A percentile compares a stretch with the other conserved stretches of the same genome.
These are phyloP conservation scores for Eunapius fragilis DNA, from an alignment of 37 sponge, comb jelly and placozoan species.

Conservation along the genomic window DNA sequence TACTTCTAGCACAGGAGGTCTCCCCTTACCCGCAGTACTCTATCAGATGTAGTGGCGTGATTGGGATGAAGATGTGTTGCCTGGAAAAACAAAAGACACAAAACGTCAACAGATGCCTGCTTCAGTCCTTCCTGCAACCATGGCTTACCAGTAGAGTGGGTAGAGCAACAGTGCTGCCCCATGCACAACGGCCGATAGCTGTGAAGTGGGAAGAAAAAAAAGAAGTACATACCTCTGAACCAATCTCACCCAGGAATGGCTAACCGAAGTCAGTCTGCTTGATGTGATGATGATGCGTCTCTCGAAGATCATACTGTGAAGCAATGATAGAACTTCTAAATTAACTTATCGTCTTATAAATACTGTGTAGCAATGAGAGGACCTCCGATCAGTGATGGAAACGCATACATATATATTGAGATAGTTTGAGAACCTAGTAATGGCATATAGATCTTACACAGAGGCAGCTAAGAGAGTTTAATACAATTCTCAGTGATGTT, in stretches of 20 bases:
- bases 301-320: conserved; percentile 77
- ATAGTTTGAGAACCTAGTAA: no score
- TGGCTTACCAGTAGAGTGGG: conserved; percentile 72
- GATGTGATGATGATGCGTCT: conserved; percentile 85
- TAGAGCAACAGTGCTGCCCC: conserved; percentile 69
- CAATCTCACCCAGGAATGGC: neutral
- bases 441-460: no score
- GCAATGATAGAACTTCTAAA: neutral
- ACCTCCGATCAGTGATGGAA: no score
- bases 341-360: no score
- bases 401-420: no score
- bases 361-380: no score
- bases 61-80: conserved; percentile 90
- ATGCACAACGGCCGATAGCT: conserved; percentile 82
- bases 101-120: no score
- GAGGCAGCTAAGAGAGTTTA: no score
- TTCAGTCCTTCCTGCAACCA: no score
- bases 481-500: no score
- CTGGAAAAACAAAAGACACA: no score
- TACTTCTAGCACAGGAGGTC: no score
- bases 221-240: neutral
- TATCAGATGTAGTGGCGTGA: conserved; percentile 78
- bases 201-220: conserved; percentile 20
- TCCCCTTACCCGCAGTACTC: conserved; percentile 84
- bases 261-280: conserved; percentile 62